Percentiles rank a stretch among this genome's conserved stretches.
phyloP scores from a whole-genome alignment of 2,797 vertebrate species.

The Muscicapa striata region DNA sequence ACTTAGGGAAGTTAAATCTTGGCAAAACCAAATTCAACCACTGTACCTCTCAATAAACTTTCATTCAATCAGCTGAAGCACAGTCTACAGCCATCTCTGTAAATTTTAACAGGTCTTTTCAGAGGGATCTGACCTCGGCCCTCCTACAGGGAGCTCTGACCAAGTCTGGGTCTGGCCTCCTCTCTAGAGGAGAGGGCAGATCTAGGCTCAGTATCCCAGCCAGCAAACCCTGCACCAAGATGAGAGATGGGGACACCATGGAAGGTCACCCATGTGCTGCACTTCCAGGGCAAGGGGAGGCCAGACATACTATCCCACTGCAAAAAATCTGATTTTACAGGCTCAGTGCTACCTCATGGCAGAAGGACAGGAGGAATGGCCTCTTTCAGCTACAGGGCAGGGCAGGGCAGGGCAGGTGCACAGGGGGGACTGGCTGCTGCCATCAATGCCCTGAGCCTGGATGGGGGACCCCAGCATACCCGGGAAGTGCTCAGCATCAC shows the following conservation, averaged over 20 bases:
- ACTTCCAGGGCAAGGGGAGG: not conserved
- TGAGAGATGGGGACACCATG: rapidly evolving
- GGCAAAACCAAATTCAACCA: not conserved
- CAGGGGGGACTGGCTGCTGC: rapidly evolving
- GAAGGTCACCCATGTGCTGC: rapidly evolving
- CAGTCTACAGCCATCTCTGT: not conserved
- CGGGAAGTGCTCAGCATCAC: not conserved
- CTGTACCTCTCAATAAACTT: not conserved
- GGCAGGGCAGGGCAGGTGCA: not conserved
- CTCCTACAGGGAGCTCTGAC: not conserved
- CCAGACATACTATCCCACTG: not conserved
- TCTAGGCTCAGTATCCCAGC: not conserved
- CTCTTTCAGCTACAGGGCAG: rapidly evolving
- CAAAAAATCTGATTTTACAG: not conserved
- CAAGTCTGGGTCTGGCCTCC: not conserved
- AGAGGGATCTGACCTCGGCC: not conserved
- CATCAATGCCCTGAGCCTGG: not conserved
- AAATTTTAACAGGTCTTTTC: not conserved
- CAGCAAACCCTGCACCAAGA: not conserved
- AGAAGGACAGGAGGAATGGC: not conserved
- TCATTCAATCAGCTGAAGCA: not conserved
- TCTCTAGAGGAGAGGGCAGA: not conserved
- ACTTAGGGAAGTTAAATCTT: not conserved
- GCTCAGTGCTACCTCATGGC: not conserved
- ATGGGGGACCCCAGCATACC: not conserved